Evolutionary conservation across 2,113 vertebrate genomes (phyloP).

Genomic region (Nestor notabilis): DNA sequence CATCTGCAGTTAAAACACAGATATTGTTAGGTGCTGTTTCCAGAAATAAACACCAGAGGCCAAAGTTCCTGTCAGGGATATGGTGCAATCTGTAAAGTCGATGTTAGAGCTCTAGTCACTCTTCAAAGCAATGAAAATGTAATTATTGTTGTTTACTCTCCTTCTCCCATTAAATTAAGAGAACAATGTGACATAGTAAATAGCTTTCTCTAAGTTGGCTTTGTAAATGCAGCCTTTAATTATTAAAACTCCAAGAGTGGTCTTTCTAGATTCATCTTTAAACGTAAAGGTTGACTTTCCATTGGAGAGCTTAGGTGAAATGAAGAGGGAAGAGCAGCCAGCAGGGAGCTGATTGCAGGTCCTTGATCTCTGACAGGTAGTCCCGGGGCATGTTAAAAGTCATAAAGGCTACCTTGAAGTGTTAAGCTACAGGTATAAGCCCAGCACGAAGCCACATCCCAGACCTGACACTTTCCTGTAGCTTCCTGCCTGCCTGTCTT

Average conservation of each 20-base stretch:
- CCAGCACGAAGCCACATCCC: background rate
- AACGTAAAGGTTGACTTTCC: background rate
- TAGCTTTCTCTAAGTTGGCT: background rate
- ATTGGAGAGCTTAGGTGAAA: background rate
- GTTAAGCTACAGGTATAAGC: background rate
- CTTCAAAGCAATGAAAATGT: background rate
- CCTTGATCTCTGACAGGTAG: background rate
- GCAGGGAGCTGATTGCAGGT: background rate
- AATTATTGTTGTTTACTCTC: background rate
- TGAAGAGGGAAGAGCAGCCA: background rate
- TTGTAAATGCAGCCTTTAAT: slow-evolving; percentile 3
- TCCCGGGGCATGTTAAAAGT: background rate
- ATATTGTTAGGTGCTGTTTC: background rate
- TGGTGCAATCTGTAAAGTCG: background rate
- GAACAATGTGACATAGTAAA: background rate
- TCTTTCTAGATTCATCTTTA: background rate
- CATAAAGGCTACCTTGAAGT: background rate
- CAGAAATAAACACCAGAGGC: background rate
- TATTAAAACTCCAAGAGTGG: background rate
- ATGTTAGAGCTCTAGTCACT: background rate
- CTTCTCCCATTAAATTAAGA: background rate
- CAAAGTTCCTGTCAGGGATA: background rate
- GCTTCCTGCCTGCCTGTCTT: background rate
- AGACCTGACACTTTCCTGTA: background rate
- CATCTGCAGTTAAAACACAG: slow-evolving; percentile 10